A percentile compares a stretch with the other conserved stretches of the same genome.
Conservation (phyloP, 2,888 invertebrate genomes). For the Esperia sulphurella region DNA sequence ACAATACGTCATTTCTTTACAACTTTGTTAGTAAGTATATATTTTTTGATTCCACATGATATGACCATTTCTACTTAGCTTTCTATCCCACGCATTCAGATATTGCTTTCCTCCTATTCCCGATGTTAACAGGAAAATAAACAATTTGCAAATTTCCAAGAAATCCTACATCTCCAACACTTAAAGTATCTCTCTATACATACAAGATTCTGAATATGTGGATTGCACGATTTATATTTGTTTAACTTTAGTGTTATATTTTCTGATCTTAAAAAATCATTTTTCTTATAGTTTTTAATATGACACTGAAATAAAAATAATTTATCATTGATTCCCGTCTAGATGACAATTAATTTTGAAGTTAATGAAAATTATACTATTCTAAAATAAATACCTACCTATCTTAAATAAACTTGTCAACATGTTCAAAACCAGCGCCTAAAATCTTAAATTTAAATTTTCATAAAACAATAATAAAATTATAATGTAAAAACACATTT, state of each 20-base stretch:
- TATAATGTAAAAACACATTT: conserved; percentile 79
- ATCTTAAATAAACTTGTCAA: conserved; percentile 78
- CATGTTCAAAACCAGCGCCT: conserved; percentile 73
- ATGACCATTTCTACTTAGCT: conserved; percentile 66
- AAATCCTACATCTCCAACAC: conserved; percentile 10
- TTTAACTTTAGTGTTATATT: conserved; percentile 36
- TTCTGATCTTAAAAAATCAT: conserved; percentile 41
- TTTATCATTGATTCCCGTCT: conserved; percentile 44
- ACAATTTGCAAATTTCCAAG: conserved; percentile 16
- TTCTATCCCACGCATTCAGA: conserved; percentile 53
- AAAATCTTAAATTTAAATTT: conserved; percentile 70
- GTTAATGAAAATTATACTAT: conserved; percentile 67
- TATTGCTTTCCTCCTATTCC: conserved; percentile 60
- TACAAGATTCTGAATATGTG: conserved; percentile 42
- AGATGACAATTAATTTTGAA: conserved; percentile 52
- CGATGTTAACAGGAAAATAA: conserved; percentile 37
- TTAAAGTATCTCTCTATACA: conserved; percentile 22
- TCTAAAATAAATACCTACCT: conserved; percentile 79
- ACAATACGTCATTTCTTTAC: conserved; percentile 57
- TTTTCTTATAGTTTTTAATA: conserved; percentile 52
- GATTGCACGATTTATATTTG: conserved; percentile 51
- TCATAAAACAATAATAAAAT: conserved; percentile 79
- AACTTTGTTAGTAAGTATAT: conserved; percentile 58
- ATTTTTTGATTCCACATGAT: conserved; percentile 68
- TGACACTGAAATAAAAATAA: conserved; percentile 62